Conservation (phyloP, 1,140 invertebrate genomes). For the Solenopsis invicta region DNA sequence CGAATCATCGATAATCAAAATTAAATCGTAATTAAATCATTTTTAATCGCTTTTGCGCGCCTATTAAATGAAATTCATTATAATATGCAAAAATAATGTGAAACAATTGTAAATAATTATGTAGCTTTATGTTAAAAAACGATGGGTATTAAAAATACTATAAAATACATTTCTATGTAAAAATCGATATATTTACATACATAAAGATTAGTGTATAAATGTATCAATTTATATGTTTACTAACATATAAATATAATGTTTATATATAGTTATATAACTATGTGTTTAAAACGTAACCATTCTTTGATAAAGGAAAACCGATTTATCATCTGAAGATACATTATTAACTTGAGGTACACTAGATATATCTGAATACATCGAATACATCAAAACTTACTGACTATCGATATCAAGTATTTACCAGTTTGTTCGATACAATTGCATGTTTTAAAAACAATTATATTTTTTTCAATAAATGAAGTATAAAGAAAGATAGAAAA, state of each 20-base stretch:
- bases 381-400: not conserved
- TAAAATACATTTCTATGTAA: not conserved
- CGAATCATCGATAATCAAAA: not conserved
- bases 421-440: not conserved
- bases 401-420: not conserved
- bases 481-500: not conserved
- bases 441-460: not conserved
- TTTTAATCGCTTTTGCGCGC: not conserved
- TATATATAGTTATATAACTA: not conserved
- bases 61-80: not conserved
- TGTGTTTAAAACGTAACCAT: not conserved
- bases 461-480: not conserved
- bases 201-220: not conserved
- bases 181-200: not conserved
- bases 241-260: not conserved
- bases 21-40: not conserved
- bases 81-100: not conserved
- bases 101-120: not conserved
- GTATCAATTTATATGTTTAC: not conserved
- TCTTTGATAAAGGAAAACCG: not conserved
- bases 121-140: not conserved
- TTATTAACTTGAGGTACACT: not conserved
- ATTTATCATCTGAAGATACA: constrained; percentile 39
- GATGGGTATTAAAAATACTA: not conserved
- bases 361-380: not conserved